Percentiles rank a stretch among this genome's conserved stretches.
Evolutionary conservation across 2,113 vertebrate genomes (phyloP).

Genomic region (Psilopsiagon aymara): DNA sequence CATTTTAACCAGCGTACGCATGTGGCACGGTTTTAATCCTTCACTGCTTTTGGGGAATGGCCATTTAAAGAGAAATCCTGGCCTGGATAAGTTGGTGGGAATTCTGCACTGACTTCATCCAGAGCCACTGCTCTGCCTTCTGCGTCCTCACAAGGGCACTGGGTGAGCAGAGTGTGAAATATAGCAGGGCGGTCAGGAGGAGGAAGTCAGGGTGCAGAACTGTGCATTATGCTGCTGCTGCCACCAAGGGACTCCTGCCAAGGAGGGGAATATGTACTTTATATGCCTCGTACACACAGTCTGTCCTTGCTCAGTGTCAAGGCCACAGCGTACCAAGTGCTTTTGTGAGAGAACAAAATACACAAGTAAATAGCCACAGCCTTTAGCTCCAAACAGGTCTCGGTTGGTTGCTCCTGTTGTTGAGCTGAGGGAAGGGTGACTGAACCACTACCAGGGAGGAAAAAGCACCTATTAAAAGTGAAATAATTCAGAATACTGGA

Average conservation of each 20-base stretch:
- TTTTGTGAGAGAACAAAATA: neutral
- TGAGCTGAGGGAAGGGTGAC: conserved; percentile 11
- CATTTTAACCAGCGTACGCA: conserved; percentile 61
- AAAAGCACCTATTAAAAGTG: neutral
- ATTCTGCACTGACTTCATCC: neutral
- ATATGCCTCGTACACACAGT: neutral
- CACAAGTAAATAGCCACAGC: neutral
- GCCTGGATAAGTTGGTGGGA: neutral
- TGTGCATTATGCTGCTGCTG: neutral
- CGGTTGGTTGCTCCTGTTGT: neutral
- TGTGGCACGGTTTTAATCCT: conserved; percentile 50
- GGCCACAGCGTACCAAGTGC: neutral
- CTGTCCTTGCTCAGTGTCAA: neutral
- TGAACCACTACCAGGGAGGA: neutral
- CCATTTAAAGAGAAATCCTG: neutral
- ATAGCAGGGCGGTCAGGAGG: neutral
- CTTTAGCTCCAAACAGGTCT: neutral
- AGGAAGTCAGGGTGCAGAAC: neutral
- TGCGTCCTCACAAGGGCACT: neutral
- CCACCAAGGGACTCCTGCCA: neutral
- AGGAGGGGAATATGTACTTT: neutral
- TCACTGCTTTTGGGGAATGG: neutral
- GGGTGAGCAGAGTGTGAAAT: rapidly evolving
- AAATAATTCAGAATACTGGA: neutral
- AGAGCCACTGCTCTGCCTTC: neutral